phyloP scores from a whole-genome alignment of 1,140 invertebrate species.

The Tribolium madens region DNA sequence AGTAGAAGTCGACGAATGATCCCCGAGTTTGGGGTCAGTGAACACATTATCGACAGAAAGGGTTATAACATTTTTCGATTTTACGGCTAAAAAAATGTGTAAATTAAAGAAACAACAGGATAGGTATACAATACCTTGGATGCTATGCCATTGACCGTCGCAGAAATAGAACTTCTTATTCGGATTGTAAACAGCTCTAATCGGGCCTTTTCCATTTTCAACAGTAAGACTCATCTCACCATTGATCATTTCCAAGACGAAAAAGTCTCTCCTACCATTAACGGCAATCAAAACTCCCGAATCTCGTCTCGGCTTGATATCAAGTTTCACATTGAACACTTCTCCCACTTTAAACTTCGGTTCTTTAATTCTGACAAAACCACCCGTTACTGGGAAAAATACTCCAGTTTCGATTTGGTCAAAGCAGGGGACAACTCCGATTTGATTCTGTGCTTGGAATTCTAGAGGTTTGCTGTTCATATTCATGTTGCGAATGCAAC shows the following conservation, averaged over 20 bases:
- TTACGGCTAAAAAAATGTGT: constrained; percentile 74
- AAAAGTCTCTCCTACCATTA: constrained; percentile 83
- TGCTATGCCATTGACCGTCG: constrained; percentile 94
- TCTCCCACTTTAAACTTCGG: constrained; percentile 73
- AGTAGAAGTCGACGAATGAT: constrained; percentile 73
- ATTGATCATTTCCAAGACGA: constrained; percentile 90
- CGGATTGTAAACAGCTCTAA: constrained; percentile 80
- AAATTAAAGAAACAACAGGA: background rate
- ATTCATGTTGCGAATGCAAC: constrained; percentile 87
- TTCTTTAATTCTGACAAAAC: constrained; percentile 65
- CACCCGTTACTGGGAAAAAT: constrained; percentile 80
- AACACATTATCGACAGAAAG: constrained; percentile 84
- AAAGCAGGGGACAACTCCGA: constrained; percentile 82
- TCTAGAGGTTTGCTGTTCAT: constrained; percentile 76
- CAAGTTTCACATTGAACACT: constrained; percentile 84
- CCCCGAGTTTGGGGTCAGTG: constrained; percentile 76
- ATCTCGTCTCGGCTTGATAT: constrained; percentile 88
- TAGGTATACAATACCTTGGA: constrained; percentile 77
- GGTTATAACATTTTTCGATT: constrained; percentile 85
- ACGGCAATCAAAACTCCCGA: constrained; percentile 87
- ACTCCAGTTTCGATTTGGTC: constrained; percentile 87
- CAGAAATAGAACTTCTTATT: constrained; percentile 84
- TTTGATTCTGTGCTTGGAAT: constrained; percentile 71
- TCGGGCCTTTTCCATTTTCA: constrained; percentile 86
- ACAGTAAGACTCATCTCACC: constrained; percentile 85